Evolutionary conservation across 2,797 vertebrate species (phyloP).

Genomic region (Protonibea diacanthus): DNA sequence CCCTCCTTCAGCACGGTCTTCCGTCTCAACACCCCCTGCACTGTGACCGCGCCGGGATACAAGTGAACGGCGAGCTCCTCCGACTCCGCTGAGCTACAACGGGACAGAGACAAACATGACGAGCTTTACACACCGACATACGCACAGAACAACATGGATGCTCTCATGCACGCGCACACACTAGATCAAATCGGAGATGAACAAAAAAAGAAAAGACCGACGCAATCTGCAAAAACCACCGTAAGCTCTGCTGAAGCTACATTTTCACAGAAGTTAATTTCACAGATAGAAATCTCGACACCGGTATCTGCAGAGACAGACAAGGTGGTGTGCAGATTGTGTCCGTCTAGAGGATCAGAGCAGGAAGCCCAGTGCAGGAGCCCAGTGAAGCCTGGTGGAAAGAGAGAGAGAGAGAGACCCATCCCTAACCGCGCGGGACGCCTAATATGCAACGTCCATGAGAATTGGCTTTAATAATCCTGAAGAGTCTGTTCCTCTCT

Average conservation of each 20-base stretch:
- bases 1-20: conserved; percentile 99
- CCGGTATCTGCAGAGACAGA: conserved; percentile 28
- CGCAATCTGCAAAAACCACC: conserved; percentile 62
- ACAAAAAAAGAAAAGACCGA: conserved; percentile 53
- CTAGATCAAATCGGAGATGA: conserved; percentile 42
- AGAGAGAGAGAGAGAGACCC: conserved; percentile 23
- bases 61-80: conserved; percentile 97
- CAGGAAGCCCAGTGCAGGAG: conserved; percentile 65
- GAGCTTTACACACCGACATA: conserved; percentile 6
- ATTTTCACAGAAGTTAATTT: conserved; percentile 40
- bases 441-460: conserved; percentile 48
- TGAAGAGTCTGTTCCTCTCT: conserved; percentile 51
- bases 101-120: conserved; percentile 51
- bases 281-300: conserved; percentile 46
- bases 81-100: conserved; percentile 93
- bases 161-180: conserved; percentile 21
- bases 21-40: conserved; percentile 96
- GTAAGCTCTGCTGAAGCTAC: conserved; percentile 9
- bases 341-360: conserved; percentile 71
- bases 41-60: conserved; percentile 95
- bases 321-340: conserved; percentile 74
- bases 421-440: conserved; percentile 40
- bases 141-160: conserved; percentile 18
- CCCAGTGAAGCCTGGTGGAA: conserved; percentile 57
- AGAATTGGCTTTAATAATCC: conserved; percentile 52